Conservation (phyloP, 2,113 vertebrate genomes). For the Forbesichthys agassizii region DNA sequence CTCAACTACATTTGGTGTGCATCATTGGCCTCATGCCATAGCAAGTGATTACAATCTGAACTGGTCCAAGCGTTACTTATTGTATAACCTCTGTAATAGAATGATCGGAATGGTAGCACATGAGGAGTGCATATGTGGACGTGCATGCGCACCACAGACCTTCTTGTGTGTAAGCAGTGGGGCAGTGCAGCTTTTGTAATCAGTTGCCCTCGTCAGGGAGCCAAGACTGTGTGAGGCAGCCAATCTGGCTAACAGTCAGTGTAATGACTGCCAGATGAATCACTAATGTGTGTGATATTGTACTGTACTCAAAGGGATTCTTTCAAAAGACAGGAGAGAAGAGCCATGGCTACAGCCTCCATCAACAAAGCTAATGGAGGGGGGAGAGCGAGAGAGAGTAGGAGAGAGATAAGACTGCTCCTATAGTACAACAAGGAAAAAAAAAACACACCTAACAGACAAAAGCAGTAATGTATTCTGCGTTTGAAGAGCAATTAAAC, state of each 20-base stretch:
- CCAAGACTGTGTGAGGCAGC: conserved; percentile 11
- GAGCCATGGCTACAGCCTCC: conserved; percentile 14
- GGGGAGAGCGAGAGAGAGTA: background rate
- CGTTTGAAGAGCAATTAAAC: conserved; percentile 29
- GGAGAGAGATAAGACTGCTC: conserved; percentile 12
- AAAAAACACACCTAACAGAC: background rate
- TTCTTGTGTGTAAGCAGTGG: too few relatives aligned
- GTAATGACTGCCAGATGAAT: conserved; percentile 32
- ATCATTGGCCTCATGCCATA: too few relatives aligned
- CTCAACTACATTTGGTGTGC: too few relatives aligned
- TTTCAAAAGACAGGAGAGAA: conserved; percentile 21
- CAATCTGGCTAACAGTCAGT: conserved; percentile 13
- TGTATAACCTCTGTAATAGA: too few relatives aligned
- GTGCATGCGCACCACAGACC: too few relatives aligned
- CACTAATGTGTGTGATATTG: conserved; percentile 33
- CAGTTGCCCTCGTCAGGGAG: conserved; percentile 21
- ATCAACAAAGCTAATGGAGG: conserved; percentile 30
- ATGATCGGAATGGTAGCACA: too few relatives aligned
- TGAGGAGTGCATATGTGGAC: too few relatives aligned
- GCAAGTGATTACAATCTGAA: too few relatives aligned
- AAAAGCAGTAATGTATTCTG: conserved; percentile 11
- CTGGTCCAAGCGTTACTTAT: too few relatives aligned
- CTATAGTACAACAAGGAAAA: conserved; percentile 10
- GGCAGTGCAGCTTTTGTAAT: background rate
- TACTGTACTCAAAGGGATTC: conserved; percentile 26